phyloP scores from a whole-genome alignment of 1,140 invertebrate genomes.

The Drosophila pectinifera region DNA sequence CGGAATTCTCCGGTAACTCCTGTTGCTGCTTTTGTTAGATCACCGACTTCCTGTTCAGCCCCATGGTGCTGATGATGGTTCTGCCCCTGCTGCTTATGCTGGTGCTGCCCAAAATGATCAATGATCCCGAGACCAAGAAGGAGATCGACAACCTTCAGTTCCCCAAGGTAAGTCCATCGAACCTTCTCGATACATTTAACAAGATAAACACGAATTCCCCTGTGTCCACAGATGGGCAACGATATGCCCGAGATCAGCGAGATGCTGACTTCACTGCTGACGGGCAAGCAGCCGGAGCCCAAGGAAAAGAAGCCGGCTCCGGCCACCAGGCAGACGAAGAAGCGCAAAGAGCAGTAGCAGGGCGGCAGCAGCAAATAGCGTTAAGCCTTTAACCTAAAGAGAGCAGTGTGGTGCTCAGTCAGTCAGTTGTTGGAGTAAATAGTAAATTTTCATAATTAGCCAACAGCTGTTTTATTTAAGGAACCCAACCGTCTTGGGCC shows the following conservation, averaged over 20 bases:
- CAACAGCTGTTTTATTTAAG: slow-evolving; percentile 67
- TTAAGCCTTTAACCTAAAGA: slow-evolving; percentile 43
- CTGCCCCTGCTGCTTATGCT: slow-evolving; percentile 95
- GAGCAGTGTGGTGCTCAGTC: slow-evolving; percentile 13
- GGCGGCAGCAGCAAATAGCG: background rate
- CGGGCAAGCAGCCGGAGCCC: slow-evolving; percentile 85
- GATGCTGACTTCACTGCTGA: slow-evolving; percentile 92
- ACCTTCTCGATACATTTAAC: too few species aligned
- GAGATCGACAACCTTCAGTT: slow-evolving; percentile 94
- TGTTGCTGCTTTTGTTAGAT: slow-evolving; percentile 82
- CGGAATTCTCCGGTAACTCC: too few species aligned
- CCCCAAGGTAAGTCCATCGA: slow-evolving; percentile 58
- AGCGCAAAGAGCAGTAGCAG: slow-evolving; percentile 65
- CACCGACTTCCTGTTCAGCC: slow-evolving; percentile 97
- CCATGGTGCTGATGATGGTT: slow-evolving; percentile 99
- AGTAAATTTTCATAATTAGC: slow-evolving; percentile 56
- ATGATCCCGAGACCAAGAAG: slow-evolving; percentile 97
- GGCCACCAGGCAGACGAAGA: slow-evolving; percentile 74
- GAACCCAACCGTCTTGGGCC: slow-evolving; percentile 73
- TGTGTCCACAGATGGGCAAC: slow-evolving; percentile 88
- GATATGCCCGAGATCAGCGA: slow-evolving; percentile 96
- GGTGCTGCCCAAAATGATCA: slow-evolving; percentile 98
- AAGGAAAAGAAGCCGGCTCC: slow-evolving; percentile 78
- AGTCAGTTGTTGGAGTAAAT: slow-evolving; percentile 37
- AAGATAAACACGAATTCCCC: background rate